Conservation (phyloP, 2,888 invertebrate genomes). For the Brachypterus glaber region DNA sequence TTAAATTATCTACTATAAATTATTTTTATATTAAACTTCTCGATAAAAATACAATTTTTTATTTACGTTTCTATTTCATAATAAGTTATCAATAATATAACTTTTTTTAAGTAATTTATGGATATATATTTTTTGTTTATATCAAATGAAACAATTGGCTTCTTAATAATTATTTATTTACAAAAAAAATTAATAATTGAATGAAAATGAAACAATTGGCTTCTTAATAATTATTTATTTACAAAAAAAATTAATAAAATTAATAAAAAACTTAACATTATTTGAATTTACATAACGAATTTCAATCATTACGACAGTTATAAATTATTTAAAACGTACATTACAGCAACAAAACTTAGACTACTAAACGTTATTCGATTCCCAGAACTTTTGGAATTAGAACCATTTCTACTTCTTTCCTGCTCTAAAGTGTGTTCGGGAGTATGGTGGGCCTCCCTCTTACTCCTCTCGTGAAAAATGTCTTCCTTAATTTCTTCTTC, state of each 20-base stretch:
- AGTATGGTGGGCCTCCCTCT: conserved; percentile 33
- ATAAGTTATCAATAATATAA: too few species aligned
- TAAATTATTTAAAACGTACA: too few species aligned
- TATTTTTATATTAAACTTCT: too few species aligned
- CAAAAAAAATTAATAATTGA: conserved; percentile 16
- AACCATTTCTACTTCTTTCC: conserved; percentile 10
- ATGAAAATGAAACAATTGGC: conserved; percentile 2
- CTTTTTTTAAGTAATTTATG: too few species aligned
- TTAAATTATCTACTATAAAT: too few species aligned
- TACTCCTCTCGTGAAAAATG: conserved; percentile 14
- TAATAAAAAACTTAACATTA: conserved; percentile 17
- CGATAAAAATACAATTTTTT: too few species aligned
- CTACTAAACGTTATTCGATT: neutral
- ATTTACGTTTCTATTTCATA: too few species aligned
- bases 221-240: conserved; percentile 16
- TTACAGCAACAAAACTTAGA: conserved; percentile 12
- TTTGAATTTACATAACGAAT: conserved; percentile 7
- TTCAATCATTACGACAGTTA: conserved; percentile 15
- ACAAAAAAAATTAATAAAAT: conserved; percentile 19
- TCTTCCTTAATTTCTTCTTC: conserved; percentile 19
- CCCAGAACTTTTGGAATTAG: conserved; percentile 5
- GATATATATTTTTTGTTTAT: too few species aligned
- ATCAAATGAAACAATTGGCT: conserved; percentile 1
- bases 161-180: conserved; percentile 17
- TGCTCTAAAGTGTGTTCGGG: conserved; percentile 30